A percentile compares a stretch with the other conserved stretches of the same genome.
phyloP scores from a whole-genome alignment of 2,888 invertebrate species.

The Loripinus fragilis region DNA sequence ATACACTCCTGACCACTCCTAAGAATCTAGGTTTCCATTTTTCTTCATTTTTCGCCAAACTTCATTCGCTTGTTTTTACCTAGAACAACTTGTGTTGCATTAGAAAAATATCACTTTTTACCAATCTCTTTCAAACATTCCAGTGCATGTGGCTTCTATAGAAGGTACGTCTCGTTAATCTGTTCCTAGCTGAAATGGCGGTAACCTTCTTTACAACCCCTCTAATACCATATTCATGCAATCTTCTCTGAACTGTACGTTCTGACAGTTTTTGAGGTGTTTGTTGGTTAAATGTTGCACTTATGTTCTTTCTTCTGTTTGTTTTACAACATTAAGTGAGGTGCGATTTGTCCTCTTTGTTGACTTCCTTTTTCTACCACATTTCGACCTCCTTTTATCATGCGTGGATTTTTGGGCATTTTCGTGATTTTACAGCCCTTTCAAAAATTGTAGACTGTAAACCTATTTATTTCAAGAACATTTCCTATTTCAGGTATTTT shows the following conservation, averaged over 20 bases:
- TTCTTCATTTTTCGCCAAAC: too few relatives aligned
- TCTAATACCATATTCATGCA: background rate
- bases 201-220: background rate
- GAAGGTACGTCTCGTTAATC: slow-evolving; percentile 1
- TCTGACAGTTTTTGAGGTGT: background rate
- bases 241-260: background rate
- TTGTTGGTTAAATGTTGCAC: background rate
- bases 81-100: too few relatives aligned
- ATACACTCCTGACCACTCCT: too few relatives aligned
- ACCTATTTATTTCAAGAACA: background rate
- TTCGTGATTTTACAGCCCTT: too few relatives aligned
- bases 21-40: too few relatives aligned
- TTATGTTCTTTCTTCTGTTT: background rate
- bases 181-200: background rate
- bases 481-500: background rate
- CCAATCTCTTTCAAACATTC: background rate
- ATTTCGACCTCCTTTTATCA: background rate
- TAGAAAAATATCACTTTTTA: background rate
- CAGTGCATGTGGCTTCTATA: background rate
- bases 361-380: background rate
- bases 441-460: background rate
- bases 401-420: too few relatives aligned
- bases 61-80: too few relatives aligned
- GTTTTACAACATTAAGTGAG: background rate
- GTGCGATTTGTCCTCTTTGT: background rate